Evolutionary conservation across 2,888 invertebrate genomes (phyloP).

Genomic region (Subacronicta megacephala): DNA sequence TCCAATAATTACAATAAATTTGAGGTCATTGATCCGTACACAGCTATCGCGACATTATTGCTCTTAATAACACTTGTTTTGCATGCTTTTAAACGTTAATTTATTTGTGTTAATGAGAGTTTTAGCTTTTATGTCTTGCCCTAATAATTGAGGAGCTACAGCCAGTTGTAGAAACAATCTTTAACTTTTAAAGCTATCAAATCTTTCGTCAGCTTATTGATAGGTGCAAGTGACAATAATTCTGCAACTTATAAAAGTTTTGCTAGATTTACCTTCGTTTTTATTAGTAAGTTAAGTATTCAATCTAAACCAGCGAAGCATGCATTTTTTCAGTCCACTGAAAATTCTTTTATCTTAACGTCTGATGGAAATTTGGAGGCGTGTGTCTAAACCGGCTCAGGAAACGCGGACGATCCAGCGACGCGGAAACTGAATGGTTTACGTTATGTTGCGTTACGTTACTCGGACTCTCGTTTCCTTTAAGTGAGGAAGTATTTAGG

Average conservation of each 20-base stretch:
- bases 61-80: not conserved
- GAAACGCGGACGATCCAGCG: slow-evolving; percentile 35
- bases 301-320: slow-evolving; percentile 27
- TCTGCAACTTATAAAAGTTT: too few relatives aligned
- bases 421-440: slow-evolving; percentile 36
- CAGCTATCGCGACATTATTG: slow-evolving; percentile 13
- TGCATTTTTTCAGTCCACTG: slow-evolving; percentile 43
- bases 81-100: slow-evolving; percentile 16
- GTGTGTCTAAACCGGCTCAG: slow-evolving; percentile 41
- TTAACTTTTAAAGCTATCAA: too few relatives aligned
- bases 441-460: slow-evolving; percentile 33
- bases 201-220: too few relatives aligned
- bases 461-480: slow-evolving; percentile 42
- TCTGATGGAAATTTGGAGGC: slow-evolving; percentile 49
- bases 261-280: too few relatives aligned
- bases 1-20: slow-evolving; percentile 18
- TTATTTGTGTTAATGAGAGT: not conserved
- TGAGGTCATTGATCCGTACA: slow-evolving; percentile 21
- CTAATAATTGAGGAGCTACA: too few relatives aligned
- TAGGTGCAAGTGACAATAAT: too few relatives aligned
- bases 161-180: too few relatives aligned
- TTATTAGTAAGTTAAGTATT: too few relatives aligned
- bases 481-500: slow-evolving; percentile 33
- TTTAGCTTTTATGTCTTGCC: too few relatives aligned
- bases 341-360: slow-evolving; percentile 50